Evolutionary conservation across 2,888 invertebrate species (phyloP).

Genomic region (Pediacus dermestoides): DNA sequence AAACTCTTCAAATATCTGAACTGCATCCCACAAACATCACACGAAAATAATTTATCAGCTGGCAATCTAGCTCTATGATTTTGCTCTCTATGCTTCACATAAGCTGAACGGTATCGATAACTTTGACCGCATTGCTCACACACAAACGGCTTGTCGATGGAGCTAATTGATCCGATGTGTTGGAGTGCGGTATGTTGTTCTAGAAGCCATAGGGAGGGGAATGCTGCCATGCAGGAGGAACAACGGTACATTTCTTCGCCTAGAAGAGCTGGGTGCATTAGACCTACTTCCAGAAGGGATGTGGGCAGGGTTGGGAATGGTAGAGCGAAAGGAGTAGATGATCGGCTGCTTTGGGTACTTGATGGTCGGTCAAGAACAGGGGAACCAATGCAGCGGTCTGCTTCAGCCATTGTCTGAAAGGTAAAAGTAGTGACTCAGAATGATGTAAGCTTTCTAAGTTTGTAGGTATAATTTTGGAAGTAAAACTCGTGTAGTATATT

Average conservation of each 20-base stretch:
- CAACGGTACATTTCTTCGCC: conserved; percentile 54
- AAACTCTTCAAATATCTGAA: conserved; percentile 85
- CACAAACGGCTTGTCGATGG: conserved; percentile 83
- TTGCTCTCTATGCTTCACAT: conserved; percentile 81
- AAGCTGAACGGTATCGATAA: conserved; percentile 80
- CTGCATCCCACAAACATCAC: conserved; percentile 90
- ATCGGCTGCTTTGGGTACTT: conserved; percentile 50
- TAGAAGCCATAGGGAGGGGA: conserved; percentile 82
- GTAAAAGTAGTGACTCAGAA: no score
- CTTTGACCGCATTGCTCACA: conserved; percentile 90
- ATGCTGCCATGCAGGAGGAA: conserved; percentile 79
- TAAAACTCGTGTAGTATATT: no score
- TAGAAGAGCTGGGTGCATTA: conserved; percentile 51
- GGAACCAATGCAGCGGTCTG: conserved; percentile 50
- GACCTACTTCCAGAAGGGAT: conserved; percentile 54
- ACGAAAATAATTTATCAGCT: conserved; percentile 85
- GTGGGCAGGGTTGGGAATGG: conserved; percentile 52
- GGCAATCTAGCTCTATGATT: conserved; percentile 84
- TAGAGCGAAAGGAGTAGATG: conserved; percentile 57
- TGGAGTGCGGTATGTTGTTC: conserved; percentile 83
- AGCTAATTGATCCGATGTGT: conserved; percentile 59
- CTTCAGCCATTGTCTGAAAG: conserved; percentile 44
- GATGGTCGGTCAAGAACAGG: conserved; percentile 46
- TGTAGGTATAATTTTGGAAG: no score
- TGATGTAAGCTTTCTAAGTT: no score